Evolutionary conservation across 2,797 vertebrate species (phyloP).

Genomic region (Selene dorsalis): DNA sequence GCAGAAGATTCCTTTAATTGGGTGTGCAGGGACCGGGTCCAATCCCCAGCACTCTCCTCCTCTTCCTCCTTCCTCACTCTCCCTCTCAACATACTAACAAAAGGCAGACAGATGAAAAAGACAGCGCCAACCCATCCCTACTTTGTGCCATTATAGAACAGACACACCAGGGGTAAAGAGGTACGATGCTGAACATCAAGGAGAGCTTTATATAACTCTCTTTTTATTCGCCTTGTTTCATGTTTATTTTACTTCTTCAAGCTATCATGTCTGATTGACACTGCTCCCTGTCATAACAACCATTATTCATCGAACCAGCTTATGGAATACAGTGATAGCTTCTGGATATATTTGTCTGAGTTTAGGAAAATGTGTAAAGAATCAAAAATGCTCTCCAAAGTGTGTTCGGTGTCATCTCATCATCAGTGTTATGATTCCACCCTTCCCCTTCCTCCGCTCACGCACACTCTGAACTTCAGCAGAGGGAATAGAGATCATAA

Average conservation of each 20-base stretch:
- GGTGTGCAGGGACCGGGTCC: slow-evolving; percentile 88
- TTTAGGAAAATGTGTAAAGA: slow-evolving; percentile 86
- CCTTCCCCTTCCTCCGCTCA: slow-evolving; percentile 80
- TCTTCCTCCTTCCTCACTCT: slow-evolving; percentile 73
- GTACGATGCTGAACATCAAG: slow-evolving; percentile 87
- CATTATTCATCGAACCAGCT: slow-evolving; percentile 86
- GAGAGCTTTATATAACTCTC: slow-evolving; percentile 89
- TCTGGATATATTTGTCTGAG: slow-evolving; percentile 89
- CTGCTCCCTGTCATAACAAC: slow-evolving; percentile 86
- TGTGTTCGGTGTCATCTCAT: slow-evolving; percentile 85
- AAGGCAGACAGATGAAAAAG: slow-evolving; percentile 88
- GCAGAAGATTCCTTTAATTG: slow-evolving; percentile 89
- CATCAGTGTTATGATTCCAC: slow-evolving; percentile 84
- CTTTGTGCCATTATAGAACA: slow-evolving; percentile 88
- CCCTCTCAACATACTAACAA: slow-evolving; percentile 86
- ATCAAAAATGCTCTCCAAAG: slow-evolving; percentile 85
- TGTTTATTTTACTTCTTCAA: slow-evolving; percentile 86
- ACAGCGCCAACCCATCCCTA: slow-evolving; percentile 85
- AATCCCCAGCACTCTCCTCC: slow-evolving; percentile 84
- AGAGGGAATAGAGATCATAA: slow-evolving; percentile 85
- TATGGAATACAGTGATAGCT: slow-evolving; percentile 85
- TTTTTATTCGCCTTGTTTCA: slow-evolving; percentile 86
- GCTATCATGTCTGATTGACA: slow-evolving; percentile 87
- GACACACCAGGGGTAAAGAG: slow-evolving; percentile 87
- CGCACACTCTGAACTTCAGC: slow-evolving; percentile 82